phyloP scores from a whole-genome alignment of 2,113 vertebrate species.

The Phocoena phocoena region DNA sequence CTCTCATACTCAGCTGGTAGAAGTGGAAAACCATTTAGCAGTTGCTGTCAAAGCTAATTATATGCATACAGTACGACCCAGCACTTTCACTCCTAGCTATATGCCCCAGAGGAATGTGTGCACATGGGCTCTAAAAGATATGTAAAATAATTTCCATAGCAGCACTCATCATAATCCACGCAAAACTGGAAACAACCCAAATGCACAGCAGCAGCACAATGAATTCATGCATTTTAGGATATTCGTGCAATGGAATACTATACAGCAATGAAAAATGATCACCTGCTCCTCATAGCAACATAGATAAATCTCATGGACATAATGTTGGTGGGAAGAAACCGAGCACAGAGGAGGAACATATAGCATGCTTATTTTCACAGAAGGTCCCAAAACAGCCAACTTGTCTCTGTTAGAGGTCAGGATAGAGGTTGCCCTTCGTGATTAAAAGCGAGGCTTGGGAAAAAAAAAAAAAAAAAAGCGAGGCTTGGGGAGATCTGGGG shows the following conservation, averaged over 20 bases:
- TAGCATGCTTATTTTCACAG: not conserved
- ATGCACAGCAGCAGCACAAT: not conserved
- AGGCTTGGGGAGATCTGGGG: not conserved
- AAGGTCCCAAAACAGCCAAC: not conserved
- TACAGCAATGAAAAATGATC: not conserved
- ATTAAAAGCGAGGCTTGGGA: not conserved
- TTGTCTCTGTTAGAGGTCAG: not conserved
- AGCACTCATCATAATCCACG: not conserved
- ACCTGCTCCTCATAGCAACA: not conserved
- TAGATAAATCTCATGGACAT: not conserved
- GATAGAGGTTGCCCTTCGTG: not conserved
- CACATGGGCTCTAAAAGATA: not conserved
- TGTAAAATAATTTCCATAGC: not conserved
- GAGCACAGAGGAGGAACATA: not conserved
- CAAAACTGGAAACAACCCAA: not conserved
- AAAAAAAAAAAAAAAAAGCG: not conserved
- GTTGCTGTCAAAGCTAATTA: not conserved
- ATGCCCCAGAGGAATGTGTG: not conserved
- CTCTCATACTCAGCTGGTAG: not conserved
- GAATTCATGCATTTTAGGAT: not conserved
- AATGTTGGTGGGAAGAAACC: not conserved
- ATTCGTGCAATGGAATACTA: not conserved
- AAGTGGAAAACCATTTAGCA: not conserved
- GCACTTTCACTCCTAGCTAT: not conserved
- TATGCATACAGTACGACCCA: not conserved